A percentile compares a stretch with the other conserved stretches of the same genome.
Evolutionary conservation across 2,888 invertebrate species (phyloP).

Genomic region (Epinotia nisella): DNA sequence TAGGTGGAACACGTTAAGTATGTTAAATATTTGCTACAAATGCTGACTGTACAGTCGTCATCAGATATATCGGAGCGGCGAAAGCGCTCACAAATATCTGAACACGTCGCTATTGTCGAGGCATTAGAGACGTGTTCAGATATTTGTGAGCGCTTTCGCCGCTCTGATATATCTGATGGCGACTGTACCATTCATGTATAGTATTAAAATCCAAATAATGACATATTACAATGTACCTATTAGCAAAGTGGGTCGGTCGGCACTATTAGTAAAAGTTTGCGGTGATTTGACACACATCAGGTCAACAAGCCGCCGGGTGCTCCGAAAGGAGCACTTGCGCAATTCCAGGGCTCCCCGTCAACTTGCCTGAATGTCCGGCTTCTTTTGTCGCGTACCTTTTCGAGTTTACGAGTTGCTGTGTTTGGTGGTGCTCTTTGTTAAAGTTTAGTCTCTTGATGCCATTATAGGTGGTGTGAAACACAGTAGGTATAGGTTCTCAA

Average conservation of each 20-base stretch:
- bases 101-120: too few species aligned
- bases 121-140: too few species aligned
- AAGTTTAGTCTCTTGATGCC: background rate
- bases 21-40: too few species aligned
- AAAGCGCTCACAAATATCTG: too few species aligned
- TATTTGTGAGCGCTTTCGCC: too few species aligned
- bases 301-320: conserved; percentile 27
- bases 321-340: conserved; percentile 29
- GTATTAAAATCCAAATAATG: background rate
- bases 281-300: conserved; percentile 33
- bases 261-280: conserved; percentile 25
- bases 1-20: too few species aligned
- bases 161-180: too few species aligned
- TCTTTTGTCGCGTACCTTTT: background rate
- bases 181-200: too few species aligned
- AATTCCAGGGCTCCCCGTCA: background rate
- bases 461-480: background rate
- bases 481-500: too few species aligned
- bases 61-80: too few species aligned
- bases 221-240: background rate
- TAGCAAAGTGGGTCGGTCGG: conserved; percentile 17
- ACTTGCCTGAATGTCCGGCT: background rate
- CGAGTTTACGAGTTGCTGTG: background rate
- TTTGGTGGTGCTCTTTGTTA: background rate
- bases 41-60: too few species aligned